Evolutionary conservation across 2,113 vertebrate genomes (phyloP).

Genomic region (Chaenocephalus aceratus): DNA sequence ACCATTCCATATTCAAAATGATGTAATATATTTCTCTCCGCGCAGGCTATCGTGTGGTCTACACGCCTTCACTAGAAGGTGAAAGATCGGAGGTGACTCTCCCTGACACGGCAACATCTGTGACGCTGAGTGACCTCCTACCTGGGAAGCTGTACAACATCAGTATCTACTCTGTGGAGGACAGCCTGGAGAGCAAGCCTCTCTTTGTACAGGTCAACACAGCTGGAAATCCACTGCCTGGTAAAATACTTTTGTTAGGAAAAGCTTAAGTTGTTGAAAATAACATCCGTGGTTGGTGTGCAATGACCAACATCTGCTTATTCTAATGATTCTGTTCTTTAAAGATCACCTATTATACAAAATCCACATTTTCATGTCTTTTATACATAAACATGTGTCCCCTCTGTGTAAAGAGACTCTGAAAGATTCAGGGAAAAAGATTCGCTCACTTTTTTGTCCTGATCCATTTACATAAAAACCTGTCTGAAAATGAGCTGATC

Average conservation of each 20-base stretch:
- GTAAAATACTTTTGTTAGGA: constrained; percentile 72
- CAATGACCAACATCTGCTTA: no score
- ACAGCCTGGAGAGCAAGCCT: constrained; percentile 94
- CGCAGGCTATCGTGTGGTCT: constrained; percentile 94
- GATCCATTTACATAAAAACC: no score
- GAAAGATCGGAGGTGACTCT: constrained; percentile 95
- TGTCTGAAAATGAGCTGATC: no score
- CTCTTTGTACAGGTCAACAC: constrained; percentile 94
- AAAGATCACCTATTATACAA: neutral
- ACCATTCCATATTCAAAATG: neutral
- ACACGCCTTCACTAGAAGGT: constrained; percentile 93
- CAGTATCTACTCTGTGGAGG: constrained; percentile 95
- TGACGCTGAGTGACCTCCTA: constrained; percentile 92
- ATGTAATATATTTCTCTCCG: neutral
- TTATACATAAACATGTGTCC: no score
- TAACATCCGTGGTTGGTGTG: no score
- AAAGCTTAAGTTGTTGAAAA: neutral
- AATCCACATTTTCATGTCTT: no score
- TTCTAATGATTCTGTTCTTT: neutral
- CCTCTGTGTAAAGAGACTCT: no score
- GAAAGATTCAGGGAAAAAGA: no score
- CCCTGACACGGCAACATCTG: constrained; percentile 91
- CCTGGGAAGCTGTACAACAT: constrained; percentile 95
- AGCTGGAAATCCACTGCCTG: constrained; percentile 86
- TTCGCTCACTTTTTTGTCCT: no score